Conservation (phyloP, 2,113 vertebrate genomes). For the Elephas maximus region DNA sequence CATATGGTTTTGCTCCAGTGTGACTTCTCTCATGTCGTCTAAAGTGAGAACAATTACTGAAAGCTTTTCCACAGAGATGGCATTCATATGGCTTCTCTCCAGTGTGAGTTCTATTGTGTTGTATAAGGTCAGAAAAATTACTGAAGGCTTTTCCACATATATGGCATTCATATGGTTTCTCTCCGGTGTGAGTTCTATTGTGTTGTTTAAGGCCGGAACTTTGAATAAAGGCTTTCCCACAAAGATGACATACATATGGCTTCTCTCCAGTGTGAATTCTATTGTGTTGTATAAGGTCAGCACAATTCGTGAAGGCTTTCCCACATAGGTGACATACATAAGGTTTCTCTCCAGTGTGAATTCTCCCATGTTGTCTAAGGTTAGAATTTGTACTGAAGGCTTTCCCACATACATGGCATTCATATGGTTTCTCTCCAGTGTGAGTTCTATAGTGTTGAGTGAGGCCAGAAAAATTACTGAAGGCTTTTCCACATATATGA, state of each 20-base stretch:
- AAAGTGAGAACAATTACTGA: not conserved
- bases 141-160: not conserved
- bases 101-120: not conserved
- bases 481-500: conserved; percentile 35
- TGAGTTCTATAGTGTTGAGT: conserved; percentile 36
- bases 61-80: not conserved
- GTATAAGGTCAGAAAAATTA: not conserved
- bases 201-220: not conserved
- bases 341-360: conserved; percentile 45
- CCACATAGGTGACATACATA: not conserved
- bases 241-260: not conserved
- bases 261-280: not conserved
- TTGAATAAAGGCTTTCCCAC: not conserved
- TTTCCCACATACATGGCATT: conserved; percentile 41
- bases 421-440: conserved; percentile 59
- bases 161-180: not conserved
- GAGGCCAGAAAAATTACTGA: not conserved
- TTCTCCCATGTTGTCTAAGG: conserved; percentile 47
- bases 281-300: not conserved
- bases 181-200: not conserved
- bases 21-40: not conserved
- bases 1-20: not conserved
- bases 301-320: not conserved
- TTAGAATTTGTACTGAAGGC: conserved; percentile 46
- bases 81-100: not conserved